phyloP scores from a whole-genome alignment of 2,797 vertebrate species.

The Neopelma chrysocephalum region DNA sequence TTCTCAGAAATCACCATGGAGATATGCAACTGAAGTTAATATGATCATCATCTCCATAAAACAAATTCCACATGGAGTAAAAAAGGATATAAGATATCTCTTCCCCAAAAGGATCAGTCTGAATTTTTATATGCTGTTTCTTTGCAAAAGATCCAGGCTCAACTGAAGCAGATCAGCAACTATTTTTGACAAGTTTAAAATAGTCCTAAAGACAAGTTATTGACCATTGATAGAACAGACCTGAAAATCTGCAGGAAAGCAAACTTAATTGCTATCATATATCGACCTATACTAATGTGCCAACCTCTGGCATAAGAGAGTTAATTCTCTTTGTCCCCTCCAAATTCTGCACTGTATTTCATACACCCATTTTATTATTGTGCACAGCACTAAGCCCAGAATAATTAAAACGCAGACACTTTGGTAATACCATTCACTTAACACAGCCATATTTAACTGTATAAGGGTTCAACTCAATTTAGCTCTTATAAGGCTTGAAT shows the following conservation, averaged over 20 bases:
- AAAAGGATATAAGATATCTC: neutral
- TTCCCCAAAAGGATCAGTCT: neutral
- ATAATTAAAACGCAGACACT: conserved; percentile 29
- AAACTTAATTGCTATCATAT: neutral
- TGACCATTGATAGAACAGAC: neutral
- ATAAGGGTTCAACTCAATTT: neutral
- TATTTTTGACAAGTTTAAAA: neutral
- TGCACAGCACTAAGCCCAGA: neutral
- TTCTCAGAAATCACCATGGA: conserved; percentile 38
- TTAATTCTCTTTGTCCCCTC: neutral
- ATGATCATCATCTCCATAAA: conserved; percentile 10
- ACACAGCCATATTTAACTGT: neutral
- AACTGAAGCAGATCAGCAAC: neutral
- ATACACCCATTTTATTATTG: neutral
- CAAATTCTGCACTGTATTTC: neutral
- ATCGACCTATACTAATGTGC: neutral
- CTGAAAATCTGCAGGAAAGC: conserved; percentile 5
- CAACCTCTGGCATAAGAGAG: neutral
- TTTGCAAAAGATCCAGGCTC: neutral
- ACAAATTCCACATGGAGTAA: conserved; percentile 10
- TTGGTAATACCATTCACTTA: neutral
- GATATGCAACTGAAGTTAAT: conserved; percentile 29
- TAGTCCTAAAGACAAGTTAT: neutral
- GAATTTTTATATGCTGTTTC: neutral
- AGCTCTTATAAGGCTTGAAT: neutral